Conservation (phyloP, 2,113 vertebrate genomes). For the Dromas ardeola region DNA sequence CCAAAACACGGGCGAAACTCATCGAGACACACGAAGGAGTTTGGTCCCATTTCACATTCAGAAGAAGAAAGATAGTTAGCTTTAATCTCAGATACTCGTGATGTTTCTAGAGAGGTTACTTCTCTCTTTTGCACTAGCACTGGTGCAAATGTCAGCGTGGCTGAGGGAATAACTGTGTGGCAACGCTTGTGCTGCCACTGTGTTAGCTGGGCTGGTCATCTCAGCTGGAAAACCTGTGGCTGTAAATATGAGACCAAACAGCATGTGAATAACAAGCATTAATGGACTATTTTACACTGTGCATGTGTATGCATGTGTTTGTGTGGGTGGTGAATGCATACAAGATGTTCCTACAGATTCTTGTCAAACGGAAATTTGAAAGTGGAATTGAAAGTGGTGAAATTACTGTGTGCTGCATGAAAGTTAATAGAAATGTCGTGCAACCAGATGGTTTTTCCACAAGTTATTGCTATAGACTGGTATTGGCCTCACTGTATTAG, state of each 20-base stretch:
- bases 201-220: neutral
- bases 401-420: neutral
- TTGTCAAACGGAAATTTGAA: neutral
- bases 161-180: neutral
- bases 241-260: neutral
- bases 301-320: neutral
- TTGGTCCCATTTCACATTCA: neutral
- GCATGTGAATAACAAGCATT: neutral
- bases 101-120: neutral
- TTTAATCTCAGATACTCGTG: neutral
- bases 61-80: neutral
- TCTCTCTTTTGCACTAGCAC: neutral
- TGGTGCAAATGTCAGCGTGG: neutral
- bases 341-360: constrained; percentile 38
- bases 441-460: neutral
- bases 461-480: neutral
- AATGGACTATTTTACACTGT: neutral
- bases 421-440: neutral
- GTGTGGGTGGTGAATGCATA: neutral
- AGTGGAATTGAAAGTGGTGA: constrained; percentile 26
- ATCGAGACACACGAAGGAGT: neutral
- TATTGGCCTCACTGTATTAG: neutral
- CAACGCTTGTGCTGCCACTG: neutral
- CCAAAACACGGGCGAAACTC: neutral
- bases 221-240: neutral